phyloP scores from a whole-genome alignment of 2,797 vertebrate species.

The Heterohyrax brucei region DNA sequence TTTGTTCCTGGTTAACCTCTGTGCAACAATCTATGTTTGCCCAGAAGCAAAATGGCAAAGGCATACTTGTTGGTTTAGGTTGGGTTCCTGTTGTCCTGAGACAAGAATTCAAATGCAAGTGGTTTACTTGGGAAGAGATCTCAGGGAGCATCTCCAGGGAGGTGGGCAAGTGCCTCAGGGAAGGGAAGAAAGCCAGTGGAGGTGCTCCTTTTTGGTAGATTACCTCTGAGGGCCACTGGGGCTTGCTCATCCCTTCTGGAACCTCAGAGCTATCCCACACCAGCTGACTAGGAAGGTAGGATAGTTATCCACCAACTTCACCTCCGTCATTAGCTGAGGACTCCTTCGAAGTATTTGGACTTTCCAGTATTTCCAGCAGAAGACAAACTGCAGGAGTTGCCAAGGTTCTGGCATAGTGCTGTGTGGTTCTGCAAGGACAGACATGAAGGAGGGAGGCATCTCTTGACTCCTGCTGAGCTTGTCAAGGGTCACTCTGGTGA shows the following conservation, averaged over 20 bases:
- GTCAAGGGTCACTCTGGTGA: rapidly evolving
- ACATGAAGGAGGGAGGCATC: no score
- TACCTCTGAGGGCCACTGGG: not conserved
- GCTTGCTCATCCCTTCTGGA: not conserved
- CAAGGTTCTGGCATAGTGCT: not conserved
- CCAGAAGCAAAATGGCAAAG: not conserved
- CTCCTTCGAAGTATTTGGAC: not conserved
- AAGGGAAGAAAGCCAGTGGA: not conserved
- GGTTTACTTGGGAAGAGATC: not conserved
- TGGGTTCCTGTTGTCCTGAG: not conserved
- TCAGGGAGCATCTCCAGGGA: not conserved
- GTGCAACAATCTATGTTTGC: not conserved
- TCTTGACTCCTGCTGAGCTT: rapidly evolving
- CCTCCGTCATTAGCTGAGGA: not conserved
- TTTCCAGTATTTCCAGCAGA: not conserved
- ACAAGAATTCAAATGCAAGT: not conserved
- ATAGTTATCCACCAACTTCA: not conserved
- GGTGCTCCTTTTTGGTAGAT: not conserved
- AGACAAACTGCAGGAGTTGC: not conserved
- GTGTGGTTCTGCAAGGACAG: not conserved
- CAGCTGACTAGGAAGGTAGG: not conserved
- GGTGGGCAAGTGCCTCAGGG: not conserved
- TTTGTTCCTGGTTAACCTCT: no score
- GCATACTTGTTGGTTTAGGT: not conserved
- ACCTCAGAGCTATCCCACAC: not conserved